phyloP scores from a whole-genome alignment of 35 echinoderm and acorn worm genomes.

The Amphiura filiformis region DNA sequence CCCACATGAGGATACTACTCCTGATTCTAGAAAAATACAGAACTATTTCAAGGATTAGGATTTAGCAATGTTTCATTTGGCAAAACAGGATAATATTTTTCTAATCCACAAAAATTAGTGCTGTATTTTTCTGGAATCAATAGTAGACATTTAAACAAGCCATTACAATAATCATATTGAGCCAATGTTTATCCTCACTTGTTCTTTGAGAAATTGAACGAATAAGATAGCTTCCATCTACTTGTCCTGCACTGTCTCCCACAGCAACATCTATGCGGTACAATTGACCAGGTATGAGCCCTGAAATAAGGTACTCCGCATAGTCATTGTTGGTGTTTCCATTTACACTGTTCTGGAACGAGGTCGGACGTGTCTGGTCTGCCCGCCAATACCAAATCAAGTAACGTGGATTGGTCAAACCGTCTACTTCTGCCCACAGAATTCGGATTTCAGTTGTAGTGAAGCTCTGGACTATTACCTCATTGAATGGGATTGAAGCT shows the following conservation, averaged over 20 bases:
- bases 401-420: not conserved
- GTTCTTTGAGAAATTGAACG: constrained; percentile 4
- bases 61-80: no score
- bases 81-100: no score
- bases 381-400: not conserved
- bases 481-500: not conserved
- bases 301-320: not conserved
- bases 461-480: not conserved
- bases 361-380: not conserved
- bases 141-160: no score
- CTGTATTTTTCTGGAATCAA: no score
- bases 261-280: not conserved
- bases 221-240: not conserved
- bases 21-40: no score
- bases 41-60: no score
- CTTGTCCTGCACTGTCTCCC: not conserved
- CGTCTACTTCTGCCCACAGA: not conserved
- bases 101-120: no score
- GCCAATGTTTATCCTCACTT: not conserved
- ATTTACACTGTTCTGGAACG: not conserved
- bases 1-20: no score
- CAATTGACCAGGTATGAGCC: not conserved
- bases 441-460: not conserved
- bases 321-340: not conserved
- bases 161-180: no score